Base-by-base conservation (phyloP, 2,113 vertebrate genomes). In the Macquaria ambigua region DNA sequence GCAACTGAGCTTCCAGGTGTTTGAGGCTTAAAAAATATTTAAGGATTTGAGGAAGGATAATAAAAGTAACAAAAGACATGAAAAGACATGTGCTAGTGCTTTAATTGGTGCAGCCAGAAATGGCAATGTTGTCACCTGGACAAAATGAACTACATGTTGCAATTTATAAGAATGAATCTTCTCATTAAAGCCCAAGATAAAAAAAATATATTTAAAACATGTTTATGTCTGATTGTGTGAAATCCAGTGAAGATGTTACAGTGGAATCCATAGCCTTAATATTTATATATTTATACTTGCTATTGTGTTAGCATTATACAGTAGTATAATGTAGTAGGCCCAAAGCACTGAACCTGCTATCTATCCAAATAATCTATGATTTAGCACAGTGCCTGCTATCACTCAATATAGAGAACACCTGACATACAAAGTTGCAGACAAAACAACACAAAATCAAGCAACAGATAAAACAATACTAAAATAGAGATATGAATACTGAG, bases 1-100 rank as follows among this genome's bases (percentile, higher is more conserved):
- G 23, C 52, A 20, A 0, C 56, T 14, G 48, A 74, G 25, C 52
- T 50, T 84, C 62, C 61, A 56, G 53, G 77, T 81, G 73, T 53
- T 64, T 21, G 21, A 12, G 41, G 53, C 41, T 55, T 75, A 2
- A 46, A 34, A 79, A 43, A 74, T 61, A 73, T 59, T 61, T 6
- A 34, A 56, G 10, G 21, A 59, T 50, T 59, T 23, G 20, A 39
- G 37, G 25, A 21, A 50, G 6, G 79, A 61, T 43, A 43, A 61
- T 66, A 56, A 41, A 48, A 62, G 21, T 9, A 39, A 21, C 46
- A 20, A n/a, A 46, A 75, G 58, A 62, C 41, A 23, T 34, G 58
- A 62, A 46, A 43, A 20, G 55, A 74, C 28, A 21, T 39, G 28
- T 31, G 28, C 28, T 31, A 2, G 20, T 11, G 12, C 46, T 18